Base-by-base conservation (phyloP, 2,888 invertebrate species). In the Philonicus albiceps region DNA sequence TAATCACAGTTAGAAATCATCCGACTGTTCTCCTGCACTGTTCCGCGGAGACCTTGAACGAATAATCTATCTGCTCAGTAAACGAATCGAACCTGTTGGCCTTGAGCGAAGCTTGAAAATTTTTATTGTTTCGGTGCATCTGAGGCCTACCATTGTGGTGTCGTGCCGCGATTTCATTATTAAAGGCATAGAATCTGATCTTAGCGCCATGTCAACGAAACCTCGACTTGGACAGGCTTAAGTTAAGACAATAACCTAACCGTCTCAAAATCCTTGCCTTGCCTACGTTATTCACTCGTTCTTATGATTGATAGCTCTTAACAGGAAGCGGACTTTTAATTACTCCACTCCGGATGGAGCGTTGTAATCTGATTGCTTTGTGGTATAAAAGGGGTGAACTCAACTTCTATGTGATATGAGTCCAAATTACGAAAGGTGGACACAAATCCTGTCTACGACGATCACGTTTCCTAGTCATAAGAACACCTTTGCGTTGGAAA, bases 121-220 rank as follows among this genome's bases (percentile, higher is more conserved):
- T 80, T 53, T 80, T 30, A 80, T 80, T 80, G 80, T 80, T 80
- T 53, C 37, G 27, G 80, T 80, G 80, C 80, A 80, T 49, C 49
- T 43, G 37, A 76, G 76, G 76, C 22, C 76, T 76, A 76, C 75
- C 16, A 7, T 27, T 3, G 22, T 27, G 22, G 16, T 31, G 11
- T n/a, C 74, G 27, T 34, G 37, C 27, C 74, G 37, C 74, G 34
- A 37, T 74, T 16, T 74, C 34, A 31, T 34, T 30, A 74, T 11
- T 0, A 22, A 11, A 64, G 64, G 3, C 49, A 49, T 64, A 64
- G 64, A 64, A 64, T 13, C 64, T 64, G 27, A 27, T 64, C 64
- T 11, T 64, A 27, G 64, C 64, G 64, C 22, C 27, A 64, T 27
- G 22, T 22, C 64, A 27, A 22, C 64, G 27, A 64, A 64, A 64